A percentile compares a stretch with the other conserved stretches of the same genome.
phyloP scores from a whole-genome alignment of 2,797 vertebrate genomes.

The Eremophila alpestris region DNA sequence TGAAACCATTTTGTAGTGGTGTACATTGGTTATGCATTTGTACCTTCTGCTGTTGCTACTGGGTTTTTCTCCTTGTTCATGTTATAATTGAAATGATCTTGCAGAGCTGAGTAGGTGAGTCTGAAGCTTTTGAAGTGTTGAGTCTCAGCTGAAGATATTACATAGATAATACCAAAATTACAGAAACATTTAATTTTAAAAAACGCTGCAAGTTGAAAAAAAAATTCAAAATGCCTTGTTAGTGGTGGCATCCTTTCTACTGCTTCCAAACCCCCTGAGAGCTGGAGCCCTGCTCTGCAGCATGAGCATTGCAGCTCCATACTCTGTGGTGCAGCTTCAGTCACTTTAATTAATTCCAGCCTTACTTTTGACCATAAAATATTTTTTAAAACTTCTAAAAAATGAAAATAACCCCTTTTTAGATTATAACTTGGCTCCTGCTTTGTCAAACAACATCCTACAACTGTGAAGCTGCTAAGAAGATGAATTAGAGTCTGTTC shows the following conservation, averaged over 20 bases:
- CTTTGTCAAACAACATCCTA: background rate
- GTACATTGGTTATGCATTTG: conserved; percentile 14
- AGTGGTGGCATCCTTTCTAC: background rate
- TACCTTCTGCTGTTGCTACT: conserved; percentile 10
- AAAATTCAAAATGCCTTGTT: background rate
- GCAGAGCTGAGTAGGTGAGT: background rate
- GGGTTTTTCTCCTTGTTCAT: background rate
- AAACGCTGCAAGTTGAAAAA: background rate
- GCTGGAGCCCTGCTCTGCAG: background rate
- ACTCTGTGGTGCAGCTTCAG: background rate
- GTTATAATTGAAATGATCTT: background rate
- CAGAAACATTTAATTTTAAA: background rate
- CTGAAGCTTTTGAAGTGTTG: background rate
- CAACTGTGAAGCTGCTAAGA: background rate
- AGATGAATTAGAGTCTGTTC: background rate
- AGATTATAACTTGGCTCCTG: background rate
- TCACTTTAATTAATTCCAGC: conserved; percentile 1
- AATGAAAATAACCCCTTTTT: background rate
- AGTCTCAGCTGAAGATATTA: background rate
- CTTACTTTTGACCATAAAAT: background rate
- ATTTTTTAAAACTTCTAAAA: conserved; percentile 29
- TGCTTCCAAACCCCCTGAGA: conserved; percentile 4
- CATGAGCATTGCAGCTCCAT: background rate
- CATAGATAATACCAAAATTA: background rate
- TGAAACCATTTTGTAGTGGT: conserved; percentile 35